Evolutionary conservation across 2,113 vertebrate species (phyloP), one percentile per base, ranked within the genome.

Genomic region (Greenwoodochromis staneri): DNA sequence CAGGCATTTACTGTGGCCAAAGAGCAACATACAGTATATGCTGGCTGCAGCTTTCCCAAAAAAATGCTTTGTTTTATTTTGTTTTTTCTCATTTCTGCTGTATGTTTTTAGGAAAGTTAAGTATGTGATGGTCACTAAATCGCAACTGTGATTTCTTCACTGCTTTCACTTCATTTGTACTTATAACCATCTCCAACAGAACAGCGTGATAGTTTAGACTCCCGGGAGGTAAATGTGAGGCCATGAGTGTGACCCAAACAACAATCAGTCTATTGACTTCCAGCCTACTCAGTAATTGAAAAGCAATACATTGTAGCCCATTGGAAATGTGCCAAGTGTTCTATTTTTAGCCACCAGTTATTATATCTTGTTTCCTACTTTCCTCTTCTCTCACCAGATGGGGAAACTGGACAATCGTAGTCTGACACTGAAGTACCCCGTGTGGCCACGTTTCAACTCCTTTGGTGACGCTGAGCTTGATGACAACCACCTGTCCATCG

Each of bases 391-490:
- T 88, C 8, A 69, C 61, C 96, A 99, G 99, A 99, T 99, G 95
- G 99, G 98, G 5, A 98, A 97, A 89, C 97, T 98, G 98, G 99
- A 99, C 91, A 99, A 99, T 93, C 96, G 97, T 92, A 98, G 96
- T 2, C 95, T 99, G 94, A 97, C 96, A 53, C 97, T 99, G 13
- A 98, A 98, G 91, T 98, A 98, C 9, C 98, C 98, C 0, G 98
- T 99, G 92, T 99, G 99, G 99, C 99, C 99, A 0, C 95, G 99
- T 57, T 99, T 97, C 95, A 99, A 98, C 95, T 98, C 98, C 9
- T 98, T 98, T 0, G 97, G 97, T 0, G 98, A 99, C 88, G 97
- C 97, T 0, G 98, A 99, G 89, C 97, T 98, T 0, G 98, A 99
- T 0, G 98, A 99, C 94, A 99, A 99, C 95, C 99, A 99, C 85